Evolutionary conservation across 2,113 vertebrate genomes (phyloP).

Genomic region (Lichenostomus cassidix): DNA sequence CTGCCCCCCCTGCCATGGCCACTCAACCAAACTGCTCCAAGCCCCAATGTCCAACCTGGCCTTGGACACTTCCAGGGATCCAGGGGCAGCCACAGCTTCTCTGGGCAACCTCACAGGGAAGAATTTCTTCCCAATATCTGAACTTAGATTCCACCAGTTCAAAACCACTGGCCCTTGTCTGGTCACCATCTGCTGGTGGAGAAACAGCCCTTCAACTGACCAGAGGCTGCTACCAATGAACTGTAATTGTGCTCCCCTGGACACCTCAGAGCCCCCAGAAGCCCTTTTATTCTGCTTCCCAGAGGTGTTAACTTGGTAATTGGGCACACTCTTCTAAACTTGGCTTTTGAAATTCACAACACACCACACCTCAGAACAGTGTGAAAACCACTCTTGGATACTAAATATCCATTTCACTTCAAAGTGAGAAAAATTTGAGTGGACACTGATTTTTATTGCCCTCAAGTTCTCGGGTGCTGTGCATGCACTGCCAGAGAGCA

Average conservation of each 20-base stretch:
- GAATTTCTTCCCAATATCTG: not conserved
- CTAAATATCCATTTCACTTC: not conserved
- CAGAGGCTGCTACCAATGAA: not conserved
- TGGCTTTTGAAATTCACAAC: not conserved
- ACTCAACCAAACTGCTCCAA: not conserved
- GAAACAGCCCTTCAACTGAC: not conserved
- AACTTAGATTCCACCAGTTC: not conserved
- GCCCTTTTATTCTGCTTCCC: not conserved
- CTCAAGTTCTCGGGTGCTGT: not conserved
- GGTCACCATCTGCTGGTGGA: not conserved
- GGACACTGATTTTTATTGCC: not conserved
- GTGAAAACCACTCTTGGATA: not conserved
- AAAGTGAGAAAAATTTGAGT: not conserved
- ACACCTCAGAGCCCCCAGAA: not conserved
- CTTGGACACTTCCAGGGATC: not conserved
- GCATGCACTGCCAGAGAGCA: not conserved
- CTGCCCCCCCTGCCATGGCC: not conserved
- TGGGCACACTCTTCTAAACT: not conserved
- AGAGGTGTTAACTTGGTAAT: not conserved
- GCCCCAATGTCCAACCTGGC: not conserved
- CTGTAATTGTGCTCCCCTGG: not conserved
- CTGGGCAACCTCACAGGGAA: not conserved
- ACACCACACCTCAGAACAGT: not conserved
- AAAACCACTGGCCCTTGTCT: not conserved
- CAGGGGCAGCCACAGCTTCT: not conserved